phyloP scores from a whole-genome alignment of 1,140 invertebrate species.

The Melipona quadrifasciata region DNA sequence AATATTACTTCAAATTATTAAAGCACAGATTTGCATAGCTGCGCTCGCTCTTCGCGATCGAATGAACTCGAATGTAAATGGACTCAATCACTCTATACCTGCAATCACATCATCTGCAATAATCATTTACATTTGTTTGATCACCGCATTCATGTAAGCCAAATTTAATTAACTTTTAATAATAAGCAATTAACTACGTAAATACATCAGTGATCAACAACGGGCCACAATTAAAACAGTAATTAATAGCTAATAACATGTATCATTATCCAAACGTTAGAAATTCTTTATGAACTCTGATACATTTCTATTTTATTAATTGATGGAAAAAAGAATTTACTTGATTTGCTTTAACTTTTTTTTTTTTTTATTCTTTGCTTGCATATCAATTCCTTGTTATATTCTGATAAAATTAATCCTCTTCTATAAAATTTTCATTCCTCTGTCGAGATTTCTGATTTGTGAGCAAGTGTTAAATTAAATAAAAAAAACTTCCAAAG shows the following conservation, averaged over 20 bases:
- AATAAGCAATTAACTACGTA: not conserved
- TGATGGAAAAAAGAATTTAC: not conserved
- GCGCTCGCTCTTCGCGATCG: not conserved
- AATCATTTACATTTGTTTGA: not conserved
- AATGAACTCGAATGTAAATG: not conserved
- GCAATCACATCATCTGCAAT: too few relatives aligned
- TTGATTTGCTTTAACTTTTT: too few relatives aligned
- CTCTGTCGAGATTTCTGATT: too few relatives aligned
- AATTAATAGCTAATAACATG: not conserved
- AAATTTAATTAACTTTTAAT: constrained; percentile 1
- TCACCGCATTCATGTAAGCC: not conserved
- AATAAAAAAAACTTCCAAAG: too few relatives aligned
- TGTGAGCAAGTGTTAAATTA: too few relatives aligned
- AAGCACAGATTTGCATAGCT: not conserved
- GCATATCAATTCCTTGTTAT: too few relatives aligned
- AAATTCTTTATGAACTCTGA: not conserved
- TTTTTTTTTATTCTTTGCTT: too few relatives aligned
- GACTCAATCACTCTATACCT: not conserved
- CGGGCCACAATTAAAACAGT: not conserved
- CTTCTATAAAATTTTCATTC: too few relatives aligned
- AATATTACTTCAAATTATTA: not conserved
- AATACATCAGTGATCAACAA: not conserved
- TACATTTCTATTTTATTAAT: not conserved
- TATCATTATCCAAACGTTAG: too few relatives aligned
- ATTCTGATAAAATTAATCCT: too few relatives aligned